These are phyloP conservation scores for Tolmerus cingulatus DNA, from an alignment of 2,888 invertebrate genomes.

Conservation along the genomic window DNA sequence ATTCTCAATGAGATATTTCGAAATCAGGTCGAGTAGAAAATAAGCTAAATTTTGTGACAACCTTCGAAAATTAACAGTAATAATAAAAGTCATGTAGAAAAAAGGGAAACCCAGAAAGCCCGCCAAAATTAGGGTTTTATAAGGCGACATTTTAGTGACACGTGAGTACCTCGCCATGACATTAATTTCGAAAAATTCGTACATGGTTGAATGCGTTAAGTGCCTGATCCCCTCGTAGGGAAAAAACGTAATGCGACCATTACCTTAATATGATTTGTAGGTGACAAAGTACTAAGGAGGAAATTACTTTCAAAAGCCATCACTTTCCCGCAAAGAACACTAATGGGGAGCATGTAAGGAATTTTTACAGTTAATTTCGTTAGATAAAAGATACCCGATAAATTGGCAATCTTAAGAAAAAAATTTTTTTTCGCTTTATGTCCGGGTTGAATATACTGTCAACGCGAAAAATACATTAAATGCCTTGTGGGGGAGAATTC, in stretches of 20 bases:
- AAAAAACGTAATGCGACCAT: neutral
- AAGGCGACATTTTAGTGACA: neutral
- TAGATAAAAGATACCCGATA: neutral
- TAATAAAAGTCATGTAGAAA: neutral
- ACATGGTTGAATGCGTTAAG: constrained; percentile 2
- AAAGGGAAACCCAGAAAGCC: neutral
- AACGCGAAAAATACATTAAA: neutral
- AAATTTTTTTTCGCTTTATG: neutral
- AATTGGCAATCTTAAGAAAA: neutral
- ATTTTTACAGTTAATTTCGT: constrained; percentile 12
- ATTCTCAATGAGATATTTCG: neutral
- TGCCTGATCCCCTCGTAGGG: neutral
- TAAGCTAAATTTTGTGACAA: neutral
- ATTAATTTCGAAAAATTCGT: neutral
- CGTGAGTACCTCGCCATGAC: neutral
- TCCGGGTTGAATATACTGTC: neutral
- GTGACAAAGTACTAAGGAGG: neutral
- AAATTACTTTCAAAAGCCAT: neutral
- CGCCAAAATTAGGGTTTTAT: neutral
- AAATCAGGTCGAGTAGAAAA: neutral
- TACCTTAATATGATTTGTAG: neutral
- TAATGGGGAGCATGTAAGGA: neutral
- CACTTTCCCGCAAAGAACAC: neutral
- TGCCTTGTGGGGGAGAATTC: neutral
- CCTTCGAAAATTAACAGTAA: neutral